A percentile compares a stretch with the other conserved stretches of the same genome.
Evolutionary conservation across 2,797 vertebrate species (phyloP).

Genomic region (Moxostoma hubbsi): DNA sequence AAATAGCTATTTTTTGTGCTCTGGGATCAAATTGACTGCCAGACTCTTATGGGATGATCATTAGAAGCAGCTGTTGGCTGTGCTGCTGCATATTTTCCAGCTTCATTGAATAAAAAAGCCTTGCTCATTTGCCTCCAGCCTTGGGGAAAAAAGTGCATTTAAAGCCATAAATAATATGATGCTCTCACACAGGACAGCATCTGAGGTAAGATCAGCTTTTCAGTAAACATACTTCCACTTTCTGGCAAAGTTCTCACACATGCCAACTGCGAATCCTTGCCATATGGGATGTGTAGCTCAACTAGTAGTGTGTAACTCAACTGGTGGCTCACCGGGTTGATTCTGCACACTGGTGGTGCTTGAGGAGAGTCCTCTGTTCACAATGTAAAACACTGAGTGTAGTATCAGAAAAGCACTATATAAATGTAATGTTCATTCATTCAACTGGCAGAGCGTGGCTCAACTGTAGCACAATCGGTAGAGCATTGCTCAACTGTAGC

Average conservation of each 20-base stretch:
- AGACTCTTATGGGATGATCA: conserved; percentile 50
- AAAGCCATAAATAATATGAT: conserved; percentile 49
- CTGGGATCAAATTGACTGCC: conserved; percentile 38
- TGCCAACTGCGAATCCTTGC: conserved; percentile 11
- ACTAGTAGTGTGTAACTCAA: background rate
- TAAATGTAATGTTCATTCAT: too few relatives aligned
- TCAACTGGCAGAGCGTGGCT: too few relatives aligned
- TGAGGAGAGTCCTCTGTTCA: too few relatives aligned
- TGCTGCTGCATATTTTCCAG: conserved; percentile 22
- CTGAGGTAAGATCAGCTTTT: conserved; percentile 22
- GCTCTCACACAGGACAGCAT: conserved; percentile 45
- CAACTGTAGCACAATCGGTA: too few relatives aligned
- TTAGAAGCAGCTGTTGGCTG: conserved; percentile 54
- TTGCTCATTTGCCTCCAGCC: conserved; percentile 38
- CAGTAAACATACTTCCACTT: conserved; percentile 23
- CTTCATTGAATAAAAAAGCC: conserved; percentile 41
- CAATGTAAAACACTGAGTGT: too few relatives aligned
- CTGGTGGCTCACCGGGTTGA: too few relatives aligned
- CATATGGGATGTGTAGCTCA: conserved; percentile 1
- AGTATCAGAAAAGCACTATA: too few relatives aligned
- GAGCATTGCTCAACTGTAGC: too few relatives aligned
- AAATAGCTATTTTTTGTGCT: conserved; percentile 31
- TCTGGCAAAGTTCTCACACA: conserved; percentile 11
- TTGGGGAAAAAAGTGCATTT: conserved; percentile 25
- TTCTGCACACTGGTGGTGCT: too few relatives aligned